phyloP scores from a whole-genome alignment of 2,888 invertebrate genomes.

The Megalurothrips usitatus region DNA sequence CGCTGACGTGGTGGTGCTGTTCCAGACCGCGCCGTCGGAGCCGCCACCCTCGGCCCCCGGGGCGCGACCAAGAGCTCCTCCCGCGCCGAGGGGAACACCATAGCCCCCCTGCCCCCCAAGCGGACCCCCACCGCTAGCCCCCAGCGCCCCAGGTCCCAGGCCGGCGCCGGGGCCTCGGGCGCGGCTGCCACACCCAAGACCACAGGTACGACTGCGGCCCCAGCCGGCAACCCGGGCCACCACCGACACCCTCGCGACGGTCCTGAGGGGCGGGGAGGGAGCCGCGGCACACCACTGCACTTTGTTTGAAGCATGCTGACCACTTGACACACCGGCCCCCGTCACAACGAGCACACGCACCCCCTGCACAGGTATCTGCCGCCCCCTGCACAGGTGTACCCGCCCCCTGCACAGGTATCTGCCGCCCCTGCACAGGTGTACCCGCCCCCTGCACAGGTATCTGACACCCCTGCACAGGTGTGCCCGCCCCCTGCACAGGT shows the following conservation, averaged over 20 bases:
- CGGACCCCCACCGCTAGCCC: neutral
- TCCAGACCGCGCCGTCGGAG: neutral
- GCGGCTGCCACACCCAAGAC: neutral
- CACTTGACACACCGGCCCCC: no score
- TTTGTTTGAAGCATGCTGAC: no score
- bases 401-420: no score
- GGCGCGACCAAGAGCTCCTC: neutral
- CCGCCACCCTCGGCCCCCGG: neutral
- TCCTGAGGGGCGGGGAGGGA: neutral
- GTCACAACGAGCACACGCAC: no score
- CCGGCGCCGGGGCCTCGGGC: neutral
- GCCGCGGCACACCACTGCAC: no score
- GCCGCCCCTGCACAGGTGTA: no score
- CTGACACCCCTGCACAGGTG: no score
- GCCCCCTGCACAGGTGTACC: no score
- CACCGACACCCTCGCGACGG: no score
- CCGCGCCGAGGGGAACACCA: neutral
- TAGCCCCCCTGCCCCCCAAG: slow-evolving; percentile 19
- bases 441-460: no score
- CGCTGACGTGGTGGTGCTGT: neutral
- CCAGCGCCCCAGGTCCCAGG: neutral
- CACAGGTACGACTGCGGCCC: neutral
- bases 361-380: no score
- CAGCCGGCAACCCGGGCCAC: neutral
- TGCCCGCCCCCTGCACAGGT: no score